A percentile compares a stretch with the other conserved stretches of the same genome.
phyloP scores from a whole-genome alignment of 2,888 invertebrate genomes.

The Trachelus troglodyta region DNA sequence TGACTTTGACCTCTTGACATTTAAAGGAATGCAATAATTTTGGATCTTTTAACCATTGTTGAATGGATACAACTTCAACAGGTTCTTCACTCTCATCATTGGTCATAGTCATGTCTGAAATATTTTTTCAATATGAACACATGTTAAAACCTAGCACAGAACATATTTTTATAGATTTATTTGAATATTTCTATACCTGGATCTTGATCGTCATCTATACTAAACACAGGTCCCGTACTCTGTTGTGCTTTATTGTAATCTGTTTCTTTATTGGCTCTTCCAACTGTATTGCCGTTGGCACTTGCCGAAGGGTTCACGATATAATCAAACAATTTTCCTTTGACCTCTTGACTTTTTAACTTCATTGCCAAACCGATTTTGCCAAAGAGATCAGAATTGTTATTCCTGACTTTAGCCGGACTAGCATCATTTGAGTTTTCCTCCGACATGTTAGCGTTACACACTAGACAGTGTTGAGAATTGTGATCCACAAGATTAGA shows the following conservation, averaged over 20 bases:
- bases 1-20: slow-evolving; percentile 92
- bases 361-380: slow-evolving; percentile 90
- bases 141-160: not conserved
- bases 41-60: slow-evolving; percentile 83
- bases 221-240: slow-evolving; percentile 92
- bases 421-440: slow-evolving; percentile 60
- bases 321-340: slow-evolving; percentile 91
- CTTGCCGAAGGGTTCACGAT: slow-evolving; percentile 87
- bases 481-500: slow-evolving; percentile 89
- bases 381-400: slow-evolving; percentile 77
- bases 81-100: slow-evolving; percentile 72
- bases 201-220: slow-evolving; percentile 90
- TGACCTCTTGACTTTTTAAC: slow-evolving; percentile 91
- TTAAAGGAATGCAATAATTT: slow-evolving; percentile 88
- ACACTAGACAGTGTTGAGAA: slow-evolving; percentile 83
- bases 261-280: slow-evolving; percentile 84
- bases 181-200: slow-evolving; percentile 60
- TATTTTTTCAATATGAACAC: slow-evolving; percentile 1
- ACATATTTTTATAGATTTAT: slow-evolving; percentile 4
- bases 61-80: slow-evolving; percentile 84
- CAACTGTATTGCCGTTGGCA: slow-evolving; percentile 75
- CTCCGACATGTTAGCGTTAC: slow-evolving; percentile 71
- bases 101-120: slow-evolving; percentile 61
- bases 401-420: slow-evolving; percentile 52
- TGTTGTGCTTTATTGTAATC: slow-evolving; percentile 78